Percentiles rank a stretch among this genome's conserved stretches.
phyloP scores from a whole-genome alignment of 2,113 vertebrate genomes.

The Chionis minor region DNA sequence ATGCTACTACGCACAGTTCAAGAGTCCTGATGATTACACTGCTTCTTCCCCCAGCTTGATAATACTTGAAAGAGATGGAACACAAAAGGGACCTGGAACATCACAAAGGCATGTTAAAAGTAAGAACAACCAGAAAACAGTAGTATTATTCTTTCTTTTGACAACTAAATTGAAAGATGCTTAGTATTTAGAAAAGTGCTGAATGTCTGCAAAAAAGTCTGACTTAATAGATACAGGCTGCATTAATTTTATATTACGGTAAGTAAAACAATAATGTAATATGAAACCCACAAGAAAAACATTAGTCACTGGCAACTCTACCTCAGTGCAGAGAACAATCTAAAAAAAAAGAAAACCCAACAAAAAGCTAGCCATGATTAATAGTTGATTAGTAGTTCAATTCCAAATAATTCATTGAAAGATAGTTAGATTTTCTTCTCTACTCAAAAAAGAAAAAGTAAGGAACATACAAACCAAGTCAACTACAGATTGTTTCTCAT shows the following conservation, averaged over 20 bases:
- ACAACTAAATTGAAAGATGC: neutral
- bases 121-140: neutral
- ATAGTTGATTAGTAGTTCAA: neutral
- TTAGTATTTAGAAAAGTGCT: constrained; percentile 48
- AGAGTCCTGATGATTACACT: constrained; percentile 43
- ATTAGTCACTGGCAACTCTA: neutral
- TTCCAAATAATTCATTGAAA: neutral
- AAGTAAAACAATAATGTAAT: neutral
- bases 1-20: constrained; percentile 75
- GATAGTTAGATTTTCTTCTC: neutral
- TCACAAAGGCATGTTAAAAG: constrained; percentile 71
- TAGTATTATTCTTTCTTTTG: neutral
- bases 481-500: neutral
- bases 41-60: constrained; percentile 58
- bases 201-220: constrained; percentile 16
- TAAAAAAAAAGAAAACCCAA: neutral
- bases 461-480: neutral
- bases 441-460: neutral
- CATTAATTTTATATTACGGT: neutral
- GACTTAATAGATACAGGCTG: neutral
- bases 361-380: neutral
- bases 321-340: neutral
- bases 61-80: constrained; percentile 67
- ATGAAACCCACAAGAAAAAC: neutral
- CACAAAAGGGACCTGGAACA: constrained; percentile 79